These are phyloP conservation scores for Rhea americana DNA, from an alignment of 2,113 vertebrate genomes.

Conservation along the genomic window DNA sequence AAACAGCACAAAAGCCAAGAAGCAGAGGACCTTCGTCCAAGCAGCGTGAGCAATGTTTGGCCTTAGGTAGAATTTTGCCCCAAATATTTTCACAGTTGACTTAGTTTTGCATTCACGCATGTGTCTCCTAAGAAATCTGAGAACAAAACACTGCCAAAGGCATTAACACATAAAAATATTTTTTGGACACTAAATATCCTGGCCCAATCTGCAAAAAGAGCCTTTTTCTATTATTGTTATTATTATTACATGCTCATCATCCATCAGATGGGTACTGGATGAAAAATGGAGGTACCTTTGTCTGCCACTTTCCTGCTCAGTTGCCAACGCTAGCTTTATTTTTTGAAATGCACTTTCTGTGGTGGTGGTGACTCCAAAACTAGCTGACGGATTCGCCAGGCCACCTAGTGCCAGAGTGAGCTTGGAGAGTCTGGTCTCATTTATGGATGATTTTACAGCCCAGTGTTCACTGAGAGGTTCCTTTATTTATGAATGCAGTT, in stretches of 20 bases:
- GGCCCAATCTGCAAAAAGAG: neutral
- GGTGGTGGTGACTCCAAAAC: neutral
- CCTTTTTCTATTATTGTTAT: neutral
- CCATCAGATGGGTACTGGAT: neutral
- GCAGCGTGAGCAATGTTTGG: neutral
- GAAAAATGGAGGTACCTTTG: neutral
- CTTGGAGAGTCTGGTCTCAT: neutral
- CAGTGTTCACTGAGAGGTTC: neutral
- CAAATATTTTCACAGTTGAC: neutral
- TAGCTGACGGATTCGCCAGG: neutral
- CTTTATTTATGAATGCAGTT: neutral
- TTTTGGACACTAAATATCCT: slow-evolving; percentile 14
- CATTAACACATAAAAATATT: neutral
- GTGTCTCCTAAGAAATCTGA: neutral
- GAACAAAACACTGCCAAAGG: slow-evolving; percentile 5
- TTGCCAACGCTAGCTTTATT: neutral
- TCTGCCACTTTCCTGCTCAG: neutral
- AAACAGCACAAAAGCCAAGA: neutral
- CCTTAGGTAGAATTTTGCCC: neutral
- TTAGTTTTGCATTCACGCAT: neutral
- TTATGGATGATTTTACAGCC: neutral
- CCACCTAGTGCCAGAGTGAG: neutral
- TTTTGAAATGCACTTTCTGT: neutral
- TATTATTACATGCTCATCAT: neutral
- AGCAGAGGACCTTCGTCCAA: neutral